phyloP scores from a whole-genome alignment of 2,888 invertebrate genomes.

The Synanthedon tipuliformis region DNA sequence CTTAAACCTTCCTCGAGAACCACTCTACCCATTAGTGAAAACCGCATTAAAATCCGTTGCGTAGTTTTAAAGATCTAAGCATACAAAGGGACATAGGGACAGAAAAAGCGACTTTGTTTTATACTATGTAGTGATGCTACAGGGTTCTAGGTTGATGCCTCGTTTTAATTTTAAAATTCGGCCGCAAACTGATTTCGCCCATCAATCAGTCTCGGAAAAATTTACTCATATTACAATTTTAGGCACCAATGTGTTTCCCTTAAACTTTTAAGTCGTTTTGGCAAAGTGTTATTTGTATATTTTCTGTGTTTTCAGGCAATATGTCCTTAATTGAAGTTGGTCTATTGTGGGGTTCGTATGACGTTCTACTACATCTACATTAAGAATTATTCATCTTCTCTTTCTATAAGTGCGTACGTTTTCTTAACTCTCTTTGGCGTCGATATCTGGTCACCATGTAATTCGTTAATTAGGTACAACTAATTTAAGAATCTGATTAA shows the following conservation, averaged over 20 bases:
- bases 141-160: no score
- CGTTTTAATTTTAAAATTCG: no score
- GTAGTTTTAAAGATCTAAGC: no score
- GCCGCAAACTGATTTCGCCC: background rate
- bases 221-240: background rate
- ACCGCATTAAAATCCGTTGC: no score
- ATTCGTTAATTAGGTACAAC: background rate
- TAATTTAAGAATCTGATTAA: background rate
- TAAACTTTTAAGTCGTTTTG: background rate
- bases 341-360: conserved; percentile 46
- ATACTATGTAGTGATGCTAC: no score
- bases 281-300: conserved; percentile 25
- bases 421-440: conserved; percentile 21
- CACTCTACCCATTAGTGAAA: no score
- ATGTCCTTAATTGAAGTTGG: conserved; percentile 28
- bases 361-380: conserved; percentile 31
- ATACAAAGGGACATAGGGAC: no score
- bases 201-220: background rate
- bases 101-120: no score
- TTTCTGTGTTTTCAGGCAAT: conserved; percentile 50
- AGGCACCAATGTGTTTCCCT: background rate
- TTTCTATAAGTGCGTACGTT: conserved; percentile 20
- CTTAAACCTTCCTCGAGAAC: no score
- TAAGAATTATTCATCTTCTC: conserved; percentile 36
- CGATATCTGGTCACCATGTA: conserved; percentile 15